A percentile compares a stretch with the other conserved stretches of the same genome.
Evolutionary conservation across 1,140 invertebrate genomes (phyloP).

Genomic region (Bombus superbus): DNA sequence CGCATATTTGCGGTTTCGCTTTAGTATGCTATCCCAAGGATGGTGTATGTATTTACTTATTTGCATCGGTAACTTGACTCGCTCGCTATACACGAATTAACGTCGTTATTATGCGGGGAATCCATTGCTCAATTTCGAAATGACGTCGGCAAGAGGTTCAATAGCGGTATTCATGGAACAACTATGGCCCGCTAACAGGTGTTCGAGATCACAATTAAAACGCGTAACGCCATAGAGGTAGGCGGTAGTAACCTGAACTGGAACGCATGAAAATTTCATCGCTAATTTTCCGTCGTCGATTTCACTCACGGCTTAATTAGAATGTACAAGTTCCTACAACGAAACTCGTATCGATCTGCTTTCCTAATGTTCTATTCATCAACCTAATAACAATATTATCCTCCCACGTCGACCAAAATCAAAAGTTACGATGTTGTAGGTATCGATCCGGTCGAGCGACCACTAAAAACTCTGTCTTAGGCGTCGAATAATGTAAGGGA

Average conservation of each 20-base stretch:
- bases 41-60: background rate
- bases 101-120: background rate
- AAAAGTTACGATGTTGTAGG: background rate
- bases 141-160: background rate
- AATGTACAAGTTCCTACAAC: background rate
- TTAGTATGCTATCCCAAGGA: too few species aligned
- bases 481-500: too few species aligned
- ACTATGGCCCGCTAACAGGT: background rate
- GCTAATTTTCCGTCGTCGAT: background rate
- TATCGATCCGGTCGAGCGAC: background rate
- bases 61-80: background rate
- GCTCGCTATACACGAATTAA: background rate
- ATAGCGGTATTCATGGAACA: background rate
- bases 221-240: background rate
- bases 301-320: background rate
- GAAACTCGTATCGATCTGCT: background rate
- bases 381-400: background rate
- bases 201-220: background rate
- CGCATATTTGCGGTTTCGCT: background rate
- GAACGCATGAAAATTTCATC: background rate
- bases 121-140: conserved; percentile 18
- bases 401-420: background rate
- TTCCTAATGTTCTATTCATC: background rate
- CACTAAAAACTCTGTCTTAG: background rate
- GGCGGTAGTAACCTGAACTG: background rate